Base-by-base conservation (phyloP, 1,140 invertebrate species). In the Harlomillsia oculata region DNA sequence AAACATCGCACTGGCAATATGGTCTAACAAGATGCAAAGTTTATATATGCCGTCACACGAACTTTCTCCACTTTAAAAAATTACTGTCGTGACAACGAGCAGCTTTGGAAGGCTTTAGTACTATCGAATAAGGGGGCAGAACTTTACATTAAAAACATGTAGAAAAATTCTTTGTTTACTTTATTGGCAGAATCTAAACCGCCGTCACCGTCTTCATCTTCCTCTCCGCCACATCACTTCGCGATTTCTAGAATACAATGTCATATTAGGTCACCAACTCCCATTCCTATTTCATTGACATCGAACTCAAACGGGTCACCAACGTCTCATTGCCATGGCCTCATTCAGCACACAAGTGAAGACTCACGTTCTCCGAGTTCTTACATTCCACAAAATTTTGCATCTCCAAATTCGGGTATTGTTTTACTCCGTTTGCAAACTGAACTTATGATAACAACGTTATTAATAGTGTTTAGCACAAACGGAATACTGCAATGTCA, bases 241-340 rank as follows among this genome's bases (percentile, higher is more conserved):
- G 60, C 60, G 11, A 65, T 62, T 43, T 65, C 60, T 14, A 54
- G 64, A 59, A 48, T 65, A 28, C 64, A 65, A 28, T 59, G 59
- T 20, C 54, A 57, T 40, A 36, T 46, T 23, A 34, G 51, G 39
- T 54, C 59, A 41, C 57, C 63, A 40, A 56, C 64, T 36, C 51
- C 64, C 4, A 56, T 65, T 41, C 64, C 64, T 13, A 65, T 65
- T 23, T 62, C 64, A 8, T 36, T 65, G n/a, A 65, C 60, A 13
- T 40, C 55, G 18, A 39, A 34, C 21, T 45, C 51, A 9, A 18
- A 23, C 14, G 53, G 53, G 11, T 53, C 56, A 8, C 56, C 56
- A 30, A 53, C 25, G 14, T 34, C 34, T 56, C 54, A 45, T 32
- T 55, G 45, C 16, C 56, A 59, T 40, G 51, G 55, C 39, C 30